phyloP scores from a whole-genome alignment of 2,888 invertebrate species.

The Helicoverpa assulta region DNA sequence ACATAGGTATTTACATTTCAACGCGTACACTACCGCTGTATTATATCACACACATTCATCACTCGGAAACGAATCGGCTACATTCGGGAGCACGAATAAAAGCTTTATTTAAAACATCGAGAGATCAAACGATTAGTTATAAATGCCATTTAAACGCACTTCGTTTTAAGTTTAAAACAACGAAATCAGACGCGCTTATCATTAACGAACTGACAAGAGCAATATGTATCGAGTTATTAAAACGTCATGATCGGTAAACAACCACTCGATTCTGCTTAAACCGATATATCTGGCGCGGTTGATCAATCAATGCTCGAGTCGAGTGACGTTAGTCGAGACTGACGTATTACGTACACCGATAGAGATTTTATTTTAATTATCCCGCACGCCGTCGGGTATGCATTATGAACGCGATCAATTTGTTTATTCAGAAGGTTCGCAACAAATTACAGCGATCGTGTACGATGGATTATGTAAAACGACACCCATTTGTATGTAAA shows the following conservation, averaged over 20 bases:
- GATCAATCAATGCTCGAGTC: conserved; percentile 59
- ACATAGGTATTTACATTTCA: conserved; percentile 78
- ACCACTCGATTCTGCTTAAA: conserved; percentile 49
- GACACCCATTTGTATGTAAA: conserved; percentile 89
- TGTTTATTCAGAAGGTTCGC: conserved; percentile 87
- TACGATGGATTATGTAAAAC: conserved; percentile 89
- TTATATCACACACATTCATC: conserved; percentile 70
- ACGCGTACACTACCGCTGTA: conserved; percentile 69
- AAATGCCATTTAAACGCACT: conserved; percentile 15
- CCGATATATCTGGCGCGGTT: conserved; percentile 59
- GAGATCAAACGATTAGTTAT: conserved; percentile 27
- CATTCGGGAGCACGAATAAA: conserved; percentile 31
- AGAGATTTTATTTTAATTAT: conserved; percentile 67
- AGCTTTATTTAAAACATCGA: conserved; percentile 36
- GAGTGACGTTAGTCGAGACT: conserved; percentile 58
- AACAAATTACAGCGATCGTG: conserved; percentile 87
- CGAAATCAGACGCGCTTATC: conserved; percentile 34
- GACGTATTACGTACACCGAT: conserved; percentile 58
- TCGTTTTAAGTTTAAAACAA: neutral
- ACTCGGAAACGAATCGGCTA: conserved; percentile 50
- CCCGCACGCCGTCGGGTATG: conserved; percentile 77
- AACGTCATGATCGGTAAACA: conserved; percentile 46
- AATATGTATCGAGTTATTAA: conserved; percentile 49
- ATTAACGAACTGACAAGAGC: conserved; percentile 27
- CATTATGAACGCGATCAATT: conserved; percentile 85